Conservation (phyloP, 2,888 invertebrate genomes). For the Resseliella maxima region DNA sequence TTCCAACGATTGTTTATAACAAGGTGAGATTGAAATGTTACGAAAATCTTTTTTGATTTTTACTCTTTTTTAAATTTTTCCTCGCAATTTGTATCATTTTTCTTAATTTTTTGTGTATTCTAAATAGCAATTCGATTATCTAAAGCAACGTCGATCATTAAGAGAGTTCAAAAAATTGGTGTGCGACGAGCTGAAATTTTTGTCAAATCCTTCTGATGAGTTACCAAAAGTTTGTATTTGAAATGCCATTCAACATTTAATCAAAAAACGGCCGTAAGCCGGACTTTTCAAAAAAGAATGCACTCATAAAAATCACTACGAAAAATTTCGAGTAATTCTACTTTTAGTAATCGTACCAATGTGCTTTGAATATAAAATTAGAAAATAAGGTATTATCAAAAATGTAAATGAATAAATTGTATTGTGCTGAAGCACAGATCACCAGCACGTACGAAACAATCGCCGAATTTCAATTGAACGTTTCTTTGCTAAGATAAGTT, state of each 20-base stretch:
- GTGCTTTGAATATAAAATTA: slow-evolving; percentile 13
- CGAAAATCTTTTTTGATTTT: background rate
- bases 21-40: no score
- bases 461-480: background rate
- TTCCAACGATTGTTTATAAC: slow-evolving; percentile 70
- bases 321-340: no score
- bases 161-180: slow-evolving; percentile 66
- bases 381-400: background rate
- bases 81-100: no score
- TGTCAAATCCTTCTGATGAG: slow-evolving; percentile 58
- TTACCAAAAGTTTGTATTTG: slow-evolving; percentile 54
- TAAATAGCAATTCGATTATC: slow-evolving; percentile 66
- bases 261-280: no score
- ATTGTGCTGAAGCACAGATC: slow-evolving; percentile 16
- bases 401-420: slow-evolving; percentile 20
- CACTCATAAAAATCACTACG: no score
- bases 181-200: slow-evolving; percentile 61
- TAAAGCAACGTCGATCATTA: slow-evolving; percentile 67
- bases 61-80: no score
- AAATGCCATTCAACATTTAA: no score
- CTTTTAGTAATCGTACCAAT: background rate
- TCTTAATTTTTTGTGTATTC: slow-evolving; percentile 57
- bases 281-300: no score
- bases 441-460: slow-evolving; percentile 4
- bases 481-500: background rate